These are phyloP conservation scores for Drosophila macrospina DNA, from an alignment of 2,888 invertebrate genomes.

Conservation along the genomic window DNA sequence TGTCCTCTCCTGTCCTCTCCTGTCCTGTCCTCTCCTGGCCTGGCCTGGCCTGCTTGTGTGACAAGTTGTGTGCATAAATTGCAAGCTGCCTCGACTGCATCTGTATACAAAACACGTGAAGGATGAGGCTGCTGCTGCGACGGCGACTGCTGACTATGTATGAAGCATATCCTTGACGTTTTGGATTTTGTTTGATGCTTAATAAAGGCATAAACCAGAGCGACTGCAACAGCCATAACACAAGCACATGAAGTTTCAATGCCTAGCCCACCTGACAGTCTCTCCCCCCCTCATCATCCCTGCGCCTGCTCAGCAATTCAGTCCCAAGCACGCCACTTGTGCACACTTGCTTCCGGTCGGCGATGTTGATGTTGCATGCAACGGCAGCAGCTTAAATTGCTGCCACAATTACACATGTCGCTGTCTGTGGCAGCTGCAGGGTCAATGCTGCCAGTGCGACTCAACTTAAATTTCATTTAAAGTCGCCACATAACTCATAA, in stretches of 20 bases:
- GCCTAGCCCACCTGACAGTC: conserved; percentile 33
- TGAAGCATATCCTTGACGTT: conserved; percentile 75
- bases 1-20: conserved; percentile 12
- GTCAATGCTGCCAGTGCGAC: conserved; percentile 67
- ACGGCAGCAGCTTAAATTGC: conserved; percentile 67
- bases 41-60: conserved; percentile 40
- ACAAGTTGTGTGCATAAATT: conserved; percentile 79
- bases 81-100: conserved; percentile 65
- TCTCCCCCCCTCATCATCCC: not conserved
- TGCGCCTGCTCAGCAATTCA: conserved; percentile 27
- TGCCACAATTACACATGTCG: conserved; percentile 80
- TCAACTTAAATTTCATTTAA: conserved; percentile 59
- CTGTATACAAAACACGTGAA: conserved; percentile 78
- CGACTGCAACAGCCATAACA: conserved; percentile 20
- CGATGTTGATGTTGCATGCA: conserved; percentile 65
- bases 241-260: conserved; percentile 61
- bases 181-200: conserved; percentile 79
- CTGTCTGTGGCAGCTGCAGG: conserved; percentile 65
- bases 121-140: conserved; percentile 61
- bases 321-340: conserved; percentile 62
- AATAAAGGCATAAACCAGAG: conserved; percentile 73
- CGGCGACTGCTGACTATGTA: conserved; percentile 67
- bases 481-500: conserved; percentile 15
- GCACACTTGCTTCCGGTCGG: conserved; percentile 72
- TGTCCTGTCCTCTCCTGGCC: conserved; percentile 22